Evolutionary conservation across 2,888 invertebrate genomes (phyloP), one percentile per base, ranked within the genome.

Genomic region (Monopis laevigella): DNA sequence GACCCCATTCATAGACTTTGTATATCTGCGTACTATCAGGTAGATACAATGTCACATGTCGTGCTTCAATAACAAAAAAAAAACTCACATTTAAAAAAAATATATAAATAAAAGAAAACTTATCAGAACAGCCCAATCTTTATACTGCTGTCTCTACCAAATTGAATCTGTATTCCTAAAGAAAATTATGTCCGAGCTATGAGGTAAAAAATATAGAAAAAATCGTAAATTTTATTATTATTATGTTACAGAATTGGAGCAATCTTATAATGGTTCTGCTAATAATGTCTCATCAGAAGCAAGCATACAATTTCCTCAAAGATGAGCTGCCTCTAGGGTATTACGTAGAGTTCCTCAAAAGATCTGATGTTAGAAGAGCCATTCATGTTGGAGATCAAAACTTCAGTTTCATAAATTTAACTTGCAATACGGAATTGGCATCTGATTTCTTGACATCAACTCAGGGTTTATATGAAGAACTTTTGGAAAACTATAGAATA

Each of bases 221-320:
- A n/a, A n/a, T n/a, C n/a, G n/a, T n/a, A n/a, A n/a, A n/a, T n/a
- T n/a, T n/a, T n/a, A n/a, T n/a, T n/a, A n/a, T n/a, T n/a, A n/a
- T n/a, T n/a, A n/a, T 26, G 16, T 59, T 55, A 12, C 57, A 77
- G 78, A 70, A 67, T 64, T 80, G 71, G 70, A 59, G 49, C 43
- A 51, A 39, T 17, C 50, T 77, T 0, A 49, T 77, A 2, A 45
- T 53, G 1, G 30, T 64, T 0, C 46, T 77, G 0, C 51, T 77
- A 4, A 45, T 53, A 27, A 35, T 74, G 11, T 54, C 69, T 2
- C 53, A 68, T 41, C 73, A 70, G 47, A 56, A 50, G 40, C 77
- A 78, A 35, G 72, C 54, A 0, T 78, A 78, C 58, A 80, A 80
- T 45, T 75, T 69, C 52, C 56, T 80, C 0, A 50, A 46, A 1